Evolutionary conservation across 92 coral and sea anemone species (phyloP), one percentile per base, ranked within the genome.

Genomic region (Plumapathes pennacea): DNA sequence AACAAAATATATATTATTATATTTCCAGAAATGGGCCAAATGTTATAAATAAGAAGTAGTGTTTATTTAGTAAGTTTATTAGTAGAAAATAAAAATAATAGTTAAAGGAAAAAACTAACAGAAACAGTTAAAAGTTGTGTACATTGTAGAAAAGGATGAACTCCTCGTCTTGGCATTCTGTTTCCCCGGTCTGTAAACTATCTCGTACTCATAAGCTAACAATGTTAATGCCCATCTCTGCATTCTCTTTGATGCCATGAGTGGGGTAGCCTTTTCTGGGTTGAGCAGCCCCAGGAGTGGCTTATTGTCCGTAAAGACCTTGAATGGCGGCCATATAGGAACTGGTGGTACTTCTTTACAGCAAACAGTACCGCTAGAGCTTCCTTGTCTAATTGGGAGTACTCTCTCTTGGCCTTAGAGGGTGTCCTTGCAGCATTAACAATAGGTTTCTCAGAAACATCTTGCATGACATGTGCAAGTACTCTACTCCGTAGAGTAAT

Each of bases 401-500:
- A 47, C 29, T 23, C 14, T 15, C 1, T 17, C 29, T 47, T 32
- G 4, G 25, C 29, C 21, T 27, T 5, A 15, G 29, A 47, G 54
- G 26, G 54, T 15, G 25, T 15, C 11, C 54, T 11, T 17, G 29
- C 21, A 32, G 54, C 25, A 47, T 5, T 21, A 4, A 32, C 54
- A 15, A 23, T 47, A 12, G 54, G 54, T 23, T 47, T 47, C 54
- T 47, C 29, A 21, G 5, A 17, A 5, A 27, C 54, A 47, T 47
- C 29, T 23, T 47, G 29, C 24, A 23, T 15, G 26, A 47, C 29
- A 23, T 47, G 54, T 15, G 54, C 1, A 2, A 47, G 29, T n/a
- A 76, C 31, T 62, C 63, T 23, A 68, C 25, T 26, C 83, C 76
- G 50, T 57, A 19, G 39, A 69, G 76, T 14, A 76, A 75, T 7